phyloP scores from a whole-genome alignment of 2,888 invertebrate species.

The Calameuta filiformis region DNA sequence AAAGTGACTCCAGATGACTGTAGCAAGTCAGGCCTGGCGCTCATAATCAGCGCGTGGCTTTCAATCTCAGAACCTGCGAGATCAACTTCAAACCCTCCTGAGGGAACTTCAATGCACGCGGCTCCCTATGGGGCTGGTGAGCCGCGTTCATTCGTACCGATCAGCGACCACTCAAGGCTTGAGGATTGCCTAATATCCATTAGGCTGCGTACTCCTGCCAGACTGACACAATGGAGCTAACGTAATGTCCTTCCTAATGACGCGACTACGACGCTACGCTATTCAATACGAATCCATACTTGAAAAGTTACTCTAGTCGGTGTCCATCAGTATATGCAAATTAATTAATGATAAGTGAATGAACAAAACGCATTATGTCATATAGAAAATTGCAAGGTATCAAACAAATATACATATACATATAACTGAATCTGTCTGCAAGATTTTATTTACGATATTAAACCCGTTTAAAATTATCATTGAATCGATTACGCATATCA shows the following conservation, averaged over 20 bases:
- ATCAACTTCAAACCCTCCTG: conserved; percentile 25
- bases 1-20: conserved; percentile 62
- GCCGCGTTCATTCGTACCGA: conserved; percentile 8
- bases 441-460: neutral
- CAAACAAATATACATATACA: conserved; percentile 4
- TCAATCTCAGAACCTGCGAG: conserved; percentile 40
- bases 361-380: neutral
- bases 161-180: neutral
- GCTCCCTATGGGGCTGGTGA: conserved; percentile 20
- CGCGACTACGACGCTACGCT: neutral
- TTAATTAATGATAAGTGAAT: neutral
- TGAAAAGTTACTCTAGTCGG: conserved; percentile 33
- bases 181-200: neutral
- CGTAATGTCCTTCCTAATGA: neutral
- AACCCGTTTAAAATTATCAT: neutral
- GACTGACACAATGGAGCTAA: neutral
- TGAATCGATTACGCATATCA: no score
- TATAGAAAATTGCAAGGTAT: conserved; percentile 10
- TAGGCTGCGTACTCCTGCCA: neutral
- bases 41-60: conserved; percentile 45
- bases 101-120: conserved; percentile 12
- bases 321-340: conserved; percentile 22
- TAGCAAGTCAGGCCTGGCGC: conserved; percentile 52
- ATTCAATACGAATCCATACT: conserved; percentile 18
- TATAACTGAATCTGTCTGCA: conserved; percentile 1